Evolutionary conservation across 2,797 vertebrate species (phyloP).

Genomic region (Pseudomugil tenellus): DNA sequence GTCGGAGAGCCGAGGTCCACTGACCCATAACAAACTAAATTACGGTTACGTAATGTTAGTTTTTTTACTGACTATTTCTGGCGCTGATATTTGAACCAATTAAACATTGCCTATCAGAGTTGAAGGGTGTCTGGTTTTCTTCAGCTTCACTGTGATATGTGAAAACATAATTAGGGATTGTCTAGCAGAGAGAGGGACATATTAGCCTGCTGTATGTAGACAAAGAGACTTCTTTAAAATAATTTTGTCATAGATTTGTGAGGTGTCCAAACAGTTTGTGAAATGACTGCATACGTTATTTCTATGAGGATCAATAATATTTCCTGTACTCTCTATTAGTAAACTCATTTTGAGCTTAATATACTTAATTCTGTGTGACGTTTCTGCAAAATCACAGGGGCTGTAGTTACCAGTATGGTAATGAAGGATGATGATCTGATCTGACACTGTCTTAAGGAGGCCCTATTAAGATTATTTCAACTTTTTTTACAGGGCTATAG

Average conservation of each 20-base stretch:
- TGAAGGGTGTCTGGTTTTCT: slow-evolving; percentile 64
- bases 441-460: too few species aligned
- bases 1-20: slow-evolving; percentile 51
- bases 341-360: too few species aligned
- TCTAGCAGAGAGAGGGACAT: slow-evolving; percentile 39
- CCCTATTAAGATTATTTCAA: too few species aligned
- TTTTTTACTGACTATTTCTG: slow-evolving; percentile 60
- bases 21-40: slow-evolving; percentile 75
- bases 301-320: neutral
- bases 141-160: slow-evolving; percentile 42
- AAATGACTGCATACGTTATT: neutral
- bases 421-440: too few species aligned
- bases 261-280: neutral
- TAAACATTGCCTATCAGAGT: slow-evolving; percentile 61
- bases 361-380: neutral
- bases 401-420: neutral
- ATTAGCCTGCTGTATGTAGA: slow-evolving; percentile 30
- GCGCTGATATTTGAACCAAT: slow-evolving; percentile 70
- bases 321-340: neutral
- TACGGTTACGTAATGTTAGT: slow-evolving; percentile 60
- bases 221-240: neutral
- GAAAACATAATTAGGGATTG: slow-evolving; percentile 52
- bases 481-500: too few species aligned
- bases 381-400: neutral
- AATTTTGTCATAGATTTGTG: neutral